A percentile compares a stretch with the other conserved stretches of the same genome.
phyloP scores from a whole-genome alignment of 2,888 invertebrate genomes.

The Pollenia labialis region DNA sequence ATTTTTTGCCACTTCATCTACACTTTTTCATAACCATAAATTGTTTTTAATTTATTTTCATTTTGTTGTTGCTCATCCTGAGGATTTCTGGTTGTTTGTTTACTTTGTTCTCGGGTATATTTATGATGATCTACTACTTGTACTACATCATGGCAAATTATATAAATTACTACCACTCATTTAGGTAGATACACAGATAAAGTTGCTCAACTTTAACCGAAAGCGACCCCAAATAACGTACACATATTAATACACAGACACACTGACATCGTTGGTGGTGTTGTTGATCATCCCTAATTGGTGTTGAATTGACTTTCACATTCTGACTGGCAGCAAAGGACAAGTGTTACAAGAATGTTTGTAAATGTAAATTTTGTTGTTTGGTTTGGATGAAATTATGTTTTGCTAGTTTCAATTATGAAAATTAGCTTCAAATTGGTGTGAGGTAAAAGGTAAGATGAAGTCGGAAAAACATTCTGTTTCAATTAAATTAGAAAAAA shows the following conservation, averaged over 20 bases:
- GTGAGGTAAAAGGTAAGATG: neutral
- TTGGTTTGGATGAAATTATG: constrained; percentile 28
- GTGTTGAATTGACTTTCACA: constrained; percentile 83
- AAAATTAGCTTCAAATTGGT: constrained; percentile 15
- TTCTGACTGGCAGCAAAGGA: neutral
- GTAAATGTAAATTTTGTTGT: constrained; percentile 22
- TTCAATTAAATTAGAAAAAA: too few species aligned
- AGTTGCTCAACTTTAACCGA: constrained; percentile 62
- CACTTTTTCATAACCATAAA: constrained; percentile 78
- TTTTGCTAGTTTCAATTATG: constrained; percentile 40
- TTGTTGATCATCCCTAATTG: constrained; percentile 84
- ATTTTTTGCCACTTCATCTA: constrained; percentile 75
- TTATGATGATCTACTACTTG: constrained; percentile 79
- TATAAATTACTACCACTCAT: constrained; percentile 61
- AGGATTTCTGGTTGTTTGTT: constrained; percentile 49
- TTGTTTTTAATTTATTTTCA: constrained; percentile 79
- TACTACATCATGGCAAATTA: constrained; percentile 62
- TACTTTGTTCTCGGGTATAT: constrained; percentile 71
- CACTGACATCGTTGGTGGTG: constrained; percentile 12
- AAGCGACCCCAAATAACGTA: constrained; percentile 71
- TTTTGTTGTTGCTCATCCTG: constrained; percentile 3
- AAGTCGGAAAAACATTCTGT: neutral
- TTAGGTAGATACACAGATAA: constrained; percentile 48
- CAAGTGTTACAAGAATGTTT: constrained; percentile 27
- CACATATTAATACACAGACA: constrained; percentile 2